Base-by-base conservation (phyloP, 2,797 vertebrate species). In the Trichosurus vulpecula region DNA sequence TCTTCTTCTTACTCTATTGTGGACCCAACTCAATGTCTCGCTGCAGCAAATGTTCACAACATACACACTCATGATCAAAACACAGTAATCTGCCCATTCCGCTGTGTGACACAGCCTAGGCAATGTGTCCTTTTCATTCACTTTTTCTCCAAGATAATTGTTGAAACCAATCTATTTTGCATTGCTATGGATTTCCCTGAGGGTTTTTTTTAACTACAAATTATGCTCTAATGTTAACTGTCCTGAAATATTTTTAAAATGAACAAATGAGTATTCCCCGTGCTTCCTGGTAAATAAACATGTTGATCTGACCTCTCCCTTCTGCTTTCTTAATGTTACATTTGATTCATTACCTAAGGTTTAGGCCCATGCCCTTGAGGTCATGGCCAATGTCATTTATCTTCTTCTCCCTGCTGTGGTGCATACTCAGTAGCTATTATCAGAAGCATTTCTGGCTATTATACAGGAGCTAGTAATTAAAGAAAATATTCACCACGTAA, bases 401-500 rank as follows among this genome's bases (percentile, higher is more conserved):
- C 54, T 97, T 94, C 91, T 96, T 52, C 92, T 52, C 95, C 57
- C 81, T 2, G 94, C 81, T 47, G 47, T 2, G 14, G 31, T 93
- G 96, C 81, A 93, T 12, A 97, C 92, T 95, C 96, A 97, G 92
- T 92, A 98, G 97, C 74, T 96, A 95, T 92, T 95, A 94, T 52
- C 90, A 94, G 58, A 97, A 97, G 87, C 90, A 98, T 94, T 96
- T 93, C 0, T 95, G 90, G 92, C 66, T 92, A 54, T 31, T 53
- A 97, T 2, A 96, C 94, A 98, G 97, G 93, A 94, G 94, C 0
- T 47, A 51, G 96, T 97, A 97, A 95, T n/a, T 92, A 53, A 98
- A 97, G 89, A 96, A 95, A 97, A 96, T 95, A 96, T 96, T 96
- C 89, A 96, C 55, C 31, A 94, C 93, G 91, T 93, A 97, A 96